Evolutionary conservation across 2,113 vertebrate species (phyloP), one percentile per base, ranked within the genome.

Genomic region (Microcebus jonahi): DNA sequence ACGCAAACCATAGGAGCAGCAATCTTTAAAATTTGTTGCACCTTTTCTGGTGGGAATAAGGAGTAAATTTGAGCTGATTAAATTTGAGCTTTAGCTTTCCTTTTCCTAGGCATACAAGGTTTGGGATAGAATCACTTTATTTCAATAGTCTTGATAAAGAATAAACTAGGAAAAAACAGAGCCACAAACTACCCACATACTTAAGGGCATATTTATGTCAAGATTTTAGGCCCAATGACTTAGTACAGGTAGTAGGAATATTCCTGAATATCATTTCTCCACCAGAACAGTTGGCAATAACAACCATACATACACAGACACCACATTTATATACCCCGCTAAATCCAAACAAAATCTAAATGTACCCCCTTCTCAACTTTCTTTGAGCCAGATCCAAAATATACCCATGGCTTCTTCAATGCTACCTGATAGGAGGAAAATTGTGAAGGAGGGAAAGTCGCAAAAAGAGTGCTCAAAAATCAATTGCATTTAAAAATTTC

Each of bases 271-370:
- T 31, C 73, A 48, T 76, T 76, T 48, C 73, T 31, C 42, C 73
- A 48, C 42, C 42, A 48, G 42, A 42, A 42, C 14, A 76, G 27
- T 48, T 48, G 31, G 42, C 14, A 76, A 10, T 76, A 48, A 31
- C 73, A 39, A 71, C 21, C 68, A 31, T 48, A 18, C 45, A 76
- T 48, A 48, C 45, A 76, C 42, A 48, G 14, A 48, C 45, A 48
- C 71, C 27, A 39, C 14, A n/a, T 65, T 88, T 67, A 57, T 34
- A 92, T 36, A 42, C 10, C 17, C 29, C 71, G 75, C 42, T 75
- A 81, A 84, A 90, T 83, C n/a, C 42, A 82, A 84, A 71, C 5
- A 8, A 59, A 89, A 79, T 50, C 48, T 82, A 95, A 93, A 83
- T 1, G 1, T 68, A 75, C 88, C 20, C 10, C 17, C 17, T 34